Base-by-base conservation (phyloP, 2,888 invertebrate genomes). In the Melitaea athalia region DNA sequence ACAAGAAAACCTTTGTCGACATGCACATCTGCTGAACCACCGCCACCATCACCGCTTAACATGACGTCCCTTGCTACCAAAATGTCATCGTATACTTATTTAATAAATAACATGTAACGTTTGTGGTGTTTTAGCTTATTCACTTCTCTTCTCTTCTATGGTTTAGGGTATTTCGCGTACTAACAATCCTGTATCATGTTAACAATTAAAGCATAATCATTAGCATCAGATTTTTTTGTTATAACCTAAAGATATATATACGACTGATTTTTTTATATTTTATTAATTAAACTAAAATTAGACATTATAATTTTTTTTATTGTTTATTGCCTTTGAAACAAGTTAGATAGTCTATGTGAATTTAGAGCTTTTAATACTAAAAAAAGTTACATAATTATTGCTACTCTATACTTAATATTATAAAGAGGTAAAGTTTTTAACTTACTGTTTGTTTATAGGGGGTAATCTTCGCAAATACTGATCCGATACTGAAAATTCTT, bases 1-100 rank as follows among this genome's bases (percentile, higher is more conserved):
- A 95, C 91, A 95, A 95, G 85, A 93, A 95, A 77, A 93, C 95
- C 81, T 96, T 96, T 85, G 89, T 94, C 71, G 94, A 95, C 77
- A 95, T 96, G 95, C 96, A 96, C 86, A 87, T 93, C 82, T 95
- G 94, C 85, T 95, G 86, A 77, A 69, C 68, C 76, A 77, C 78
- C 72, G 74, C 75, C 78, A 82, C 81, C 82, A 81, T 80, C 77
- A 74, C 42, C 45, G 47, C 64, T 68, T 68, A 70, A 64, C 53
- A 62, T 59, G 64, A 70, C 70, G 69, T 64, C 70, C 63, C 47
- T 68, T 24, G 60, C 57, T 52, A 62, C 45, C 47, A 65, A 69
- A 63, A 50, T 52, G 2, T 15, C 15, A n/a, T 42, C 3, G 42
- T 42, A 38, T 42, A 38, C 38, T 15, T 17, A 52, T 52, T 38